Base-by-base conservation (phyloP, 2,797 vertebrate species). In the Sciaenops ocellatus region DNA sequence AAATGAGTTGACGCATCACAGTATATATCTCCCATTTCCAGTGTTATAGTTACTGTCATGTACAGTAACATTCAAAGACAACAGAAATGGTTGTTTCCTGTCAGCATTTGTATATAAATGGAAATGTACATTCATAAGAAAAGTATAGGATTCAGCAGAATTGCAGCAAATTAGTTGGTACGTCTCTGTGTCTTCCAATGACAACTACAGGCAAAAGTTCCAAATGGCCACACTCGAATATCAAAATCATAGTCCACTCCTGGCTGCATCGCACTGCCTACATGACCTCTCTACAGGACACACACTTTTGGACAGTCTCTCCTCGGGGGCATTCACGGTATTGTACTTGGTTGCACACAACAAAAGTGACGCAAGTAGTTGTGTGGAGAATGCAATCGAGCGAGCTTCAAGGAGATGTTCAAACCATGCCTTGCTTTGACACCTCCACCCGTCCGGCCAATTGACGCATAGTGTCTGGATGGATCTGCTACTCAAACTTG, bases 1-100 rank as follows among this genome's bases (percentile, higher is more conserved):
- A 48, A 65, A 48, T 55, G 38, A 62, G 65, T 18, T 4, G 15
- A 68, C 46, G 56, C 51, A 61, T 81, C 42, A 60, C 55, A 34
- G n/a, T 42, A 55, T 15, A 30, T 24, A 18, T 65, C 26, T 30
- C 8, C 34, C 34, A 22, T 57, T 64, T 28, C 15, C 17, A 17
- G 47, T 59, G 50, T 34, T 20, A 26, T n/a, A 52, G 9, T 55
- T 79, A 63, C 22, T 52, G 9, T 78, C 66, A 50, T 69, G 10
- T 54, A 60, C 11, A 28, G 26, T 52, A 42, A 22, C 63, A 54
- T 56, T 42, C 20, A 42, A 54, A 68, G 22, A 61, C 15, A 24
- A 6, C 16, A 34, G 51, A 69, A 30, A 66, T 52, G 13, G 12
- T 52, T 73, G 28, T 41, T 54, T 59, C 48, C 15, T 50, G 22